Evolutionary conservation across 2,888 invertebrate genomes (phyloP).

Genomic region (Temnothorax rugatulus): DNA sequence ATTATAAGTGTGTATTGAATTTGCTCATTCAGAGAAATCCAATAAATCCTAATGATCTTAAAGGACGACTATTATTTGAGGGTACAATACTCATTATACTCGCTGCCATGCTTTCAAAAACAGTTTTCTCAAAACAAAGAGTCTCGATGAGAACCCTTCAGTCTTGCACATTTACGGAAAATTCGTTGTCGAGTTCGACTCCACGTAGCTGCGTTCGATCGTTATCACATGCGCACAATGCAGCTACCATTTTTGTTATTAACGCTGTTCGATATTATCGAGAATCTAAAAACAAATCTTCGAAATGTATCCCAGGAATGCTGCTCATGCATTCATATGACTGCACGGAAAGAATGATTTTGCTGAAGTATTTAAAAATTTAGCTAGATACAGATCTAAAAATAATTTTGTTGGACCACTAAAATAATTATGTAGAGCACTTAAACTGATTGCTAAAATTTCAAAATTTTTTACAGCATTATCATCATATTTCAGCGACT

Average conservation of each 20-base stretch:
- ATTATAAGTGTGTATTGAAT: not conserved
- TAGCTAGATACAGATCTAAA: too few relatives aligned
- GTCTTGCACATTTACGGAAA: conserved; percentile 1
- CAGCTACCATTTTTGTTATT: not conserved
- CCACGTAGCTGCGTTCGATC: not conserved
- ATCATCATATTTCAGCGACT: too few relatives aligned
- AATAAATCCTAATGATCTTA: conserved; percentile 23
- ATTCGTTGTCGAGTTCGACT: conserved; percentile 29
- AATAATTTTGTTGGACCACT: too few relatives aligned
- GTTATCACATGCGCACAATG: not conserved
- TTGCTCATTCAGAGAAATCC: conserved; percentile 6
- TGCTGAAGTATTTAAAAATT: too few relatives aligned
- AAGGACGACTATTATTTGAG: conserved; percentile 2
- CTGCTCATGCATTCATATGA: too few relatives aligned
- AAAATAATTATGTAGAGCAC: too few relatives aligned
- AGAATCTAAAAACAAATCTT: not conserved
- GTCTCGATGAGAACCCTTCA: conserved; percentile 21
- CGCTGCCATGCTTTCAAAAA: not conserved
- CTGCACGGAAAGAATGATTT: too few relatives aligned
- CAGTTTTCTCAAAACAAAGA: conserved; percentile 24
- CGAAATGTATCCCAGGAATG: not conserved
- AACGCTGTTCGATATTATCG: not conserved
- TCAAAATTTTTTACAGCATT: too few relatives aligned
- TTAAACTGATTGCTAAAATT: too few relatives aligned
- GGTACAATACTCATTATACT: conserved; percentile 1